Evolutionary conservation across 2,113 vertebrate genomes (phyloP), one percentile per base, ranked within the genome.

Genomic region (Salvator merianae): DNA sequence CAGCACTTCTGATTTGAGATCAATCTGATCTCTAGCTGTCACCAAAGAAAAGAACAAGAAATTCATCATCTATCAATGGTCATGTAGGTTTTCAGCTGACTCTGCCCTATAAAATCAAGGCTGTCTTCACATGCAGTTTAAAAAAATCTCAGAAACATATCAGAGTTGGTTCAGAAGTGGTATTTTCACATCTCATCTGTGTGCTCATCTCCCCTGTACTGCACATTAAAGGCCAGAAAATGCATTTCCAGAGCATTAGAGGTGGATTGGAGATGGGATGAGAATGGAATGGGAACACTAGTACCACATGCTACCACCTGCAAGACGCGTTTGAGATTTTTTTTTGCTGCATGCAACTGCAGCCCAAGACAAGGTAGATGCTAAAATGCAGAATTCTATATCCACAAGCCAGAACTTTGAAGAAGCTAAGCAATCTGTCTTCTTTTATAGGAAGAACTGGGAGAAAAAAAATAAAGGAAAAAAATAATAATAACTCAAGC

Each of bases 11-110:
- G 2, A 78, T 92, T 85, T 87, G 18, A 74, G 69, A 77, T 88
- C 74, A 86, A 3, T 90, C 80, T 90, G 86, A 75, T 83, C 32
- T 34, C 3, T 0, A 91, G 90, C 18, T 81, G 90, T 80, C 87
- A 84, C 82, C 91, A 88, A 88, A 83, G 84, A 85, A 87, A 90
- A 88, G 50, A 83, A 40, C 90, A 89, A 93, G 62, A 47, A 47
- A 47, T 47, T 73, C 8, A 40, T 9, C 22, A 71, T 32, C 1
- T 16, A 32, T 16, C 70, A 38, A 71, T 26, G 10, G 8, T 28
- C 24, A 40, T 28, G 38, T 28, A 12, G 22, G 71, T n/a, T 73
- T 73, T 3, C 20, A 73, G 22, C 22, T 73, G 71, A 7, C 20
- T 20, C 22, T 9, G 13, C 13, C 1, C 3, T 28, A 26, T 10